A percentile compares a stretch with the other conserved stretches of the same genome.
phyloP scores from a whole-genome alignment of 1,140 invertebrate species.

The Amphibalanus amphitrite region DNA sequence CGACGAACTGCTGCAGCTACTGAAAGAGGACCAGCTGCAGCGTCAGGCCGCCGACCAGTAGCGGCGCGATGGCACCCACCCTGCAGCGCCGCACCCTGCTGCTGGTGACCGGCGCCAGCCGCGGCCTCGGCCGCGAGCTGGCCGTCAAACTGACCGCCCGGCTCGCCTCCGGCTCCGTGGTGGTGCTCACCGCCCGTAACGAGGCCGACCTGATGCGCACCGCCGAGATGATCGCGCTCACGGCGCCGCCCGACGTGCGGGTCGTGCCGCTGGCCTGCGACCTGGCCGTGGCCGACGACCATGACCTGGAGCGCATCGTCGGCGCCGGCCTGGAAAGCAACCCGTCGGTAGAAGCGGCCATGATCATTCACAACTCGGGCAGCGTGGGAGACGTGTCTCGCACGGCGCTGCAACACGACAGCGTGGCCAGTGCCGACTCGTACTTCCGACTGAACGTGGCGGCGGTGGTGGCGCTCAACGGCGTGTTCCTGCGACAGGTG shows the following conservation, averaged over 20 bases:
- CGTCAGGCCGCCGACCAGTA: background rate
- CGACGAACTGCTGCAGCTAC: background rate
- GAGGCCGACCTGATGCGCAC: conserved; percentile 34
- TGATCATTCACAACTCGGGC: conserved; percentile 82
- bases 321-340: conserved; percentile 23
- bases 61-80: background rate
- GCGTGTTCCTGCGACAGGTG: conserved; percentile 45
- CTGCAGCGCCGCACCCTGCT: conserved; percentile 3
- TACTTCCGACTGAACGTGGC: conserved; percentile 14
- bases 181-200: conserved; percentile 59
- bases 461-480: conserved; percentile 55
- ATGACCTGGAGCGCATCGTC: conserved; percentile 32
- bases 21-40: background rate
- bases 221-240: conserved; percentile 28
- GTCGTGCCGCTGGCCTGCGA: conserved; percentile 34
- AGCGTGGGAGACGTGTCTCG: conserved; percentile 49
- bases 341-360: conserved; percentile 32
- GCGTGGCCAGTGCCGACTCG: conserved; percentile 36
- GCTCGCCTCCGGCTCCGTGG: conserved; percentile 40
- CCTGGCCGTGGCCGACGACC: conserved; percentile 31
- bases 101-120: conserved; percentile 66
- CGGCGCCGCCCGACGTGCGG: conserved; percentile 14
- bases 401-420: conserved; percentile 26
- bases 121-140: conserved; percentile 65
- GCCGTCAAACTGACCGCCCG: conserved; percentile 45